Percentiles rank a stretch among this genome's conserved stretches.
Conservation (phyloP, 2,113 vertebrate species). For the Catharus bicknelli region DNA sequence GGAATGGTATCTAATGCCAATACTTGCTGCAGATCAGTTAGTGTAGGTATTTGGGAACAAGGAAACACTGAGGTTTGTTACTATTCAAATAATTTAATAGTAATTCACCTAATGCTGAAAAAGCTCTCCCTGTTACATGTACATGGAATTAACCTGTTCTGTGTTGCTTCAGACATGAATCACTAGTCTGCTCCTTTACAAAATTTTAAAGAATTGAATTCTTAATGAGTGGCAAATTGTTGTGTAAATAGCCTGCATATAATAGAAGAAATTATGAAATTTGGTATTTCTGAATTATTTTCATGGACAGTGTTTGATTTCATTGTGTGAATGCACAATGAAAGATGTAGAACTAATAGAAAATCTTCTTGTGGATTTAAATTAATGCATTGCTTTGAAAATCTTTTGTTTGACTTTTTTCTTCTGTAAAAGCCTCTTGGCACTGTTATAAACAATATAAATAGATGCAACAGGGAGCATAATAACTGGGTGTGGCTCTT, state of each 20-base stretch:
- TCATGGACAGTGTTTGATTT: neutral
- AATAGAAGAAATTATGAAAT: neutral
- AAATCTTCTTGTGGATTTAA: neutral
- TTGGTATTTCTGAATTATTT: neutral
- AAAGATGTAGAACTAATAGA: neutral
- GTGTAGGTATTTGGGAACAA: neutral
- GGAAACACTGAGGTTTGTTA: neutral
- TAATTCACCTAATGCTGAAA: neutral
- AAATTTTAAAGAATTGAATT: neutral
- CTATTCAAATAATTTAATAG: neutral
- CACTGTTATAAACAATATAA: neutral
- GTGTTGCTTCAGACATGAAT: neutral
- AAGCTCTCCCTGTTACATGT: neutral
- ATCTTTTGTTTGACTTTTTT: neutral
- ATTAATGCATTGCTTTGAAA: neutral
- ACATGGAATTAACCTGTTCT: neutral
- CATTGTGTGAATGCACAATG: neutral
- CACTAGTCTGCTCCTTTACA: neutral
- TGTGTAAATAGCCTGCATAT: neutral
- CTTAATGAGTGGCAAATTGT: neutral
- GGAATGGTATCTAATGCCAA: neutral
- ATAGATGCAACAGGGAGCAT: neutral
- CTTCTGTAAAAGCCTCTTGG: neutral
- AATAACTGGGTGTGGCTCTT: neutral
- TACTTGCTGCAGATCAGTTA: slow-evolving; percentile 7